phyloP scores from a whole-genome alignment of 2,888 invertebrate species.

The Hyposoter dolosus region DNA sequence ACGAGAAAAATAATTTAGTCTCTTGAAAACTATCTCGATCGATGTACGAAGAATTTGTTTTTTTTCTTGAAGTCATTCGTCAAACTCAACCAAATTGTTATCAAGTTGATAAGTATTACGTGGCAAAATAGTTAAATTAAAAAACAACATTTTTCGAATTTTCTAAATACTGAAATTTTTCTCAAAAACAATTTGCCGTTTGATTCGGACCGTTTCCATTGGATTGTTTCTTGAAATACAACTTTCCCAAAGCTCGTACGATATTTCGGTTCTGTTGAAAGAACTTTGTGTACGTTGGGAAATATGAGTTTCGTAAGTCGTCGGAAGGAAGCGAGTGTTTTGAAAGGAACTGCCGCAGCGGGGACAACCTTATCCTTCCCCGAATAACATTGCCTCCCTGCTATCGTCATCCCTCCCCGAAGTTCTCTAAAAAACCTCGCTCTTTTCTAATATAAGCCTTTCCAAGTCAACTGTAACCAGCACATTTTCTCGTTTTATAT shows the following conservation, averaged over 20 bases:
- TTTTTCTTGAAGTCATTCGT: no score
- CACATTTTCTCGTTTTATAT: neutral
- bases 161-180: no score
- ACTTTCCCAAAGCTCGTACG: neutral
- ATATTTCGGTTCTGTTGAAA: conserved; percentile 5
- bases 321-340: conserved; percentile 44
- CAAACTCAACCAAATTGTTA: no score
- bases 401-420: conserved; percentile 31
- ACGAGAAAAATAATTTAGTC: no score
- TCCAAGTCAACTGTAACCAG: neutral
- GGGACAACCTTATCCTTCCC: conserved; percentile 47
- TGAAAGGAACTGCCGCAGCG: conserved; percentile 54
- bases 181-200: no score
- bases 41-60: no score
- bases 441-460: conserved; percentile 32
- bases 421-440: conserved; percentile 57
- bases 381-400: conserved; percentile 47
- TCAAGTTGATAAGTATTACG: no score
- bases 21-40: no score
- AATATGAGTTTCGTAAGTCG: conserved; percentile 59
- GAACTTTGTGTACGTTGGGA: conserved; percentile 34
- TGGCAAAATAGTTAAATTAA: no score
- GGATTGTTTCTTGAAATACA: neutral
- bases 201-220: no score
- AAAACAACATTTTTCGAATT: no score